Evolutionary conservation across 2,113 vertebrate genomes (phyloP), one percentile per base, ranked within the genome.

Genomic region (Phodopus roborovskii): DNA sequence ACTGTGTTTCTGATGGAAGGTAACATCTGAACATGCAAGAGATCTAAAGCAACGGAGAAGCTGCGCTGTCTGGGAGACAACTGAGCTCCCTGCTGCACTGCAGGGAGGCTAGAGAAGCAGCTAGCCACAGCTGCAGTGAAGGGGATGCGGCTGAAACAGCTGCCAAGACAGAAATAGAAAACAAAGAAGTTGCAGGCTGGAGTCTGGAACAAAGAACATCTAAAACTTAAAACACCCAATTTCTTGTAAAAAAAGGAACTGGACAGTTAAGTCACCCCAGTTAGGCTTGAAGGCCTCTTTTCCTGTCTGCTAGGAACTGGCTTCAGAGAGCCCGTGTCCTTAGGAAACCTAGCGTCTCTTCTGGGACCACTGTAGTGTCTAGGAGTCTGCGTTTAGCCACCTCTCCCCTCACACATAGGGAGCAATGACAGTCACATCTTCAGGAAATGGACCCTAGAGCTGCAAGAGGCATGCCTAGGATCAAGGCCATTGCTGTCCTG

Each of bases 81-180:
- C 87, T n/a, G 60, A 30, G 93, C 26, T 58, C 3, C 24, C 66
- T 16, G 28, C 7, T 0, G 74, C 56, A 11, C 33, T 11, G 56
- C 8, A 20, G 4, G 66, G 5, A 26, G 42, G 19, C n/a, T 12
- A 53, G 15, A 24, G 75, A 11, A 1, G 60, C 50, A 11, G 53
- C 22, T 48, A 79, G 88, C 88, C 36, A 42, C 94, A 94, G 96
- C 96, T 91, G 85, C 1, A 9, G 66, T 36, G 42, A 74, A 33
- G 19, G 5, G 48, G 24, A 62, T 74, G 53, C 77, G 36, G 64
- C 26, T 28, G 42, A 58, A 73, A 60, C 94, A 92, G 97, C 93
- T 95, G 94, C 86, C n/a, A 33, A 30, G 81, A 62, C 53, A 45
- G 48, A 94, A 86, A 96, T 71, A 94, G 91, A 79, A 68, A 95